Percentiles rank a stretch among this genome's conserved stretches.
Evolutionary conservation across 2,888 invertebrate species (phyloP).

Genomic region (Hyppa rectilinea): DNA sequence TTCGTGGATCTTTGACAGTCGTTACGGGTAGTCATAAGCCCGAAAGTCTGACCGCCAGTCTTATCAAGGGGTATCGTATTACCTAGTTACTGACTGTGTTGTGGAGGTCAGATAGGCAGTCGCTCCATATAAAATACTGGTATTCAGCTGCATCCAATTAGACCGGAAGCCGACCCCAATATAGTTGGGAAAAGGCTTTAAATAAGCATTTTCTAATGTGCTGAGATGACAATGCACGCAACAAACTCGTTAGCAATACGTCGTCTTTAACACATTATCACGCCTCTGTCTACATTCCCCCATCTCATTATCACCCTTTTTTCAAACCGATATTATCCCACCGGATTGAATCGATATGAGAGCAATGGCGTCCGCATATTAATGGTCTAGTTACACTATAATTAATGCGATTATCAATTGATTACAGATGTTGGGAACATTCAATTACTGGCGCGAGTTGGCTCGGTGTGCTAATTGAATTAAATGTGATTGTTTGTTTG

Average conservation of each 20-base stretch:
- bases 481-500: slow-evolving; percentile 55
- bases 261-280: no score
- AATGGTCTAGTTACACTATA: slow-evolving; percentile 62
- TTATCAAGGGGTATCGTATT: no score
- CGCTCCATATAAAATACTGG: no score
- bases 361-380: slow-evolving; percentile 59
- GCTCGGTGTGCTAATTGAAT: slow-evolving; percentile 45
- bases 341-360: slow-evolving; percentile 30
- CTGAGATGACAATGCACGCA: not conserved
- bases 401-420: slow-evolving; percentile 70
- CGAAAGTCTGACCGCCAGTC: no score
- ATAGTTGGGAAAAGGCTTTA: no score
- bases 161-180: no score
- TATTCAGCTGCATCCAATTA: no score
- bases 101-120: no score
- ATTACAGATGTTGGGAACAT: slow-evolving; percentile 66
- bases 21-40: no score
- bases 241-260: not conserved
- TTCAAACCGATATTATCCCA: slow-evolving; percentile 13
- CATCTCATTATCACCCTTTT: slow-evolving; percentile 17
- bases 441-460: slow-evolving; percentile 60
- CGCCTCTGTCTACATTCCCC: not conserved
- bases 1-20: no score
- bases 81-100: no score
- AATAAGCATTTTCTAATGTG: not conserved